Base-by-base conservation (phyloP, 1,140 invertebrate species). In the Drosophila guanche region DNA sequence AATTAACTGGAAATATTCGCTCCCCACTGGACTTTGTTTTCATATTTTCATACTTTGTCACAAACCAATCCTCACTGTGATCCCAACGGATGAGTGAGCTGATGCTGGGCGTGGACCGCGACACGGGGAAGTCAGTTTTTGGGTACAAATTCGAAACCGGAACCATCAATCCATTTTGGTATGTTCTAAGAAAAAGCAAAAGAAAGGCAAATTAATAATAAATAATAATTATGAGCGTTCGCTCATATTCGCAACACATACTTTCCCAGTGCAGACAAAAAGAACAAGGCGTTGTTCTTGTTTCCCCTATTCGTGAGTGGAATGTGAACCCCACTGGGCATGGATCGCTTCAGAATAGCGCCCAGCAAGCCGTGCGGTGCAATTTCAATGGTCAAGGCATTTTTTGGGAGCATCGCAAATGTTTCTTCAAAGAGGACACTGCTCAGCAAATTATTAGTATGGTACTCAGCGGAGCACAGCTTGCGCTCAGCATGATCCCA, bases 351-450 rank as follows among this genome's bases (percentile, higher is more conserved):
- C 1, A 95, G 94, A 61, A 99, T 94, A 4, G 93, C 95, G 63
- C 95, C 94, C 1, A 96, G 80, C 2, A 98, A 93, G 6, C 95
- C 95, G 76, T 98, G 97, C 0, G 97, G 97, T 0, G 96, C 96
- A 16, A 98, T 95, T 78, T 95, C 94, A 66, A 96, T 95, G 0
- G 95, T 94, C 52, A 98, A 92, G 0, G 97, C 95, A 90, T 98
- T 95, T 43, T 93, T 92, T 0, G 96, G 97, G 23, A 99, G 94
- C 50, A 96, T 92, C 7, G 93, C 92, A 1, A 96, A 92, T 0
- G 95, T 95, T 91, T 98, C 96, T 80, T 98, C 95, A 83, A 98
- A 98, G 1, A 97, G 92, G 0, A 98, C 97, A 16, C 96, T 95
- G 72, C 92, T 95, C 43, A 98, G 91, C 5, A 98, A 92, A 91